Conservation (phyloP, 2,113 vertebrate species). For the Stegostoma tigrinum region DNA sequence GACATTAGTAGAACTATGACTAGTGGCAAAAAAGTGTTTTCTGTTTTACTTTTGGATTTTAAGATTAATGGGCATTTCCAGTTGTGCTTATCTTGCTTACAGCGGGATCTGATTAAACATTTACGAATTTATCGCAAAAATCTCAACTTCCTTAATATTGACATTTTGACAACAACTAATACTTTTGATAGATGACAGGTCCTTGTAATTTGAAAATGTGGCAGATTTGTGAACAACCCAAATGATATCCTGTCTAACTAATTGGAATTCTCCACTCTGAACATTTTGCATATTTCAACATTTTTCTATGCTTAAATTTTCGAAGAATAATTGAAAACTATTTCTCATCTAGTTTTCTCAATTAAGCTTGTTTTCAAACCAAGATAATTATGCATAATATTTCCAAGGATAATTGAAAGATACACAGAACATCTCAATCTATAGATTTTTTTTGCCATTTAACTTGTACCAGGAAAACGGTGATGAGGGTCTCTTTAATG, state of each 20-base stretch:
- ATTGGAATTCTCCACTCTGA: no score
- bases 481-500: background rate
- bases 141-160: background rate
- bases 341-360: background rate
- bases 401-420: background rate
- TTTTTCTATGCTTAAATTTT: background rate
- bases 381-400: background rate
- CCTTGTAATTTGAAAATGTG: no score
- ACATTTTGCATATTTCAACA: no score
- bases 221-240: background rate
- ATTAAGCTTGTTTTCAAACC: background rate
- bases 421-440: background rate
- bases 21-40: background rate
- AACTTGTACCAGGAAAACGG: background rate
- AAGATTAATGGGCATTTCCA: background rate
- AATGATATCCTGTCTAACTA: no score
- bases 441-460: background rate
- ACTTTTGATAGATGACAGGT: background rate
- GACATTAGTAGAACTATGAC: background rate
- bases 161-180: no score
- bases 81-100: background rate
- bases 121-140: background rate
- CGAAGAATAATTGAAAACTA: no score
- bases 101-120: background rate
- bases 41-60: background rate